Conservation (phyloP, 2,888 invertebrate genomes). For the Macaria liturata region DNA sequence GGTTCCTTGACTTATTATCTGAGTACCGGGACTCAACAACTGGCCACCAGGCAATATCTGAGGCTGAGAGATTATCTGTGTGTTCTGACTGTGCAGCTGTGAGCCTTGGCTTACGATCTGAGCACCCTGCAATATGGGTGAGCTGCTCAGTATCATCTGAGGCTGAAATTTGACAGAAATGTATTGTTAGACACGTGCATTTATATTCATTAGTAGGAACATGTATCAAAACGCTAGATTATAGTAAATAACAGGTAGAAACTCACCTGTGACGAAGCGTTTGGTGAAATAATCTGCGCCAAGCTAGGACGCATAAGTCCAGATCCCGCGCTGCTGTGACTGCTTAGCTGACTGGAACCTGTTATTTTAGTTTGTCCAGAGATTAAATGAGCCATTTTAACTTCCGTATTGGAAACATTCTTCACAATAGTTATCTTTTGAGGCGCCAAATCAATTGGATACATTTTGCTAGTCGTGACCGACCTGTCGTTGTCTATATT, state of each 20-base stretch:
- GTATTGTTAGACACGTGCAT: too few species aligned
- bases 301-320: conserved; percentile 72
- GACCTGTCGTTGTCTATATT: conserved; percentile 83
- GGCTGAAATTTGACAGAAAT: conserved; percentile 54
- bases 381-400: conserved; percentile 77
- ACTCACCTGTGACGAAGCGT: conserved; percentile 71
- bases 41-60: conserved; percentile 44
- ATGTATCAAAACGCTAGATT: too few species aligned
- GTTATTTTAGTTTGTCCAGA: conserved; percentile 67
- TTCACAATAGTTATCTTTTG: conserved; percentile 80
- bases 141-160: conserved; percentile 74
- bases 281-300: conserved; percentile 73
- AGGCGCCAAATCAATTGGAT: conserved; percentile 80
- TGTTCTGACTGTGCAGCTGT: conserved; percentile 65
- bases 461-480: conserved; percentile 80
- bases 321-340: conserved; percentile 63
- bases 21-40: conserved; percentile 65
- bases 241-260: background rate
- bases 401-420: conserved; percentile 69
- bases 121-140: conserved; percentile 70
- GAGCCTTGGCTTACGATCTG: conserved; percentile 75
- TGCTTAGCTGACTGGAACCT: conserved; percentile 64
- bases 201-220: too few species aligned
- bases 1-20: conserved; percentile 76
- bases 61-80: conserved; percentile 70